These are phyloP conservation scores for Plebejus argus DNA, from an alignment of 2,888 invertebrate genomes.

Conservation along the genomic window DNA sequence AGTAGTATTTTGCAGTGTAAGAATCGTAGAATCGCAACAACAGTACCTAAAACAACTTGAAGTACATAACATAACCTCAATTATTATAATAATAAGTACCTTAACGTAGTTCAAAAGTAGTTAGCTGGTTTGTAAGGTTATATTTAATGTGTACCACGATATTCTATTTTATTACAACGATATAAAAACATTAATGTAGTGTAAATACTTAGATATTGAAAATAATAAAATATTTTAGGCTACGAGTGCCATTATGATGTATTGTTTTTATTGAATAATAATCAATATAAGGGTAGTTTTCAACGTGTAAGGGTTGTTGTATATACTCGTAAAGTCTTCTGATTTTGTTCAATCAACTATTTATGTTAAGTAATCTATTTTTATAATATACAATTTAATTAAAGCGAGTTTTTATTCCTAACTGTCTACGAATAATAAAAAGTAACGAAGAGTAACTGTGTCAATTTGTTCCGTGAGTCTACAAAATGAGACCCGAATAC, in stretches of 20 bases:
- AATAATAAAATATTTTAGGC: slow-evolving; percentile 65
- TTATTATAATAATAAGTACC: slow-evolving; percentile 35
- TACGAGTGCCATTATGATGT: slow-evolving; percentile 70
- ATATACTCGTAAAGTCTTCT: slow-evolving; percentile 18
- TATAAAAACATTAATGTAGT: slow-evolving; percentile 29
- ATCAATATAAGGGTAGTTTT: slow-evolving; percentile 16
- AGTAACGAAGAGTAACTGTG: too few species aligned
- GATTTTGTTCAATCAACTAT: slow-evolving; percentile 25
- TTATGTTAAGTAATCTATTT: slow-evolving; percentile 30
- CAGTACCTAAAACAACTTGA: slow-evolving; percentile 40
- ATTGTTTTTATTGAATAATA: slow-evolving; percentile 31
- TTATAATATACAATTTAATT: slow-evolving; percentile 27
- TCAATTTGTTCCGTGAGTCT: too few species aligned
- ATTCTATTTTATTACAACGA: slow-evolving; percentile 21
- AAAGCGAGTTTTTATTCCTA: slow-evolving; percentile 7
- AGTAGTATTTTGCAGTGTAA: not conserved
- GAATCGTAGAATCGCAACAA: slow-evolving; percentile 33
- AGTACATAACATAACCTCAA: slow-evolving; percentile 47
- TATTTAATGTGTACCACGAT: slow-evolving; percentile 34
- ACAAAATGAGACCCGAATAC: too few species aligned
- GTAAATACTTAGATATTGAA: slow-evolving; percentile 36
- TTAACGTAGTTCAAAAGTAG: slow-evolving; percentile 33
- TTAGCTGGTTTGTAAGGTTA: slow-evolving; percentile 11
- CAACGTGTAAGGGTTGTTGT: slow-evolving; percentile 20
- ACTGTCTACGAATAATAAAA: too few species aligned